A percentile compares a stretch with the other conserved stretches of the same genome.
phyloP scores from a whole-genome alignment of 2,888 invertebrate genomes.

The Hydrotaea cyrtoneurina region DNA sequence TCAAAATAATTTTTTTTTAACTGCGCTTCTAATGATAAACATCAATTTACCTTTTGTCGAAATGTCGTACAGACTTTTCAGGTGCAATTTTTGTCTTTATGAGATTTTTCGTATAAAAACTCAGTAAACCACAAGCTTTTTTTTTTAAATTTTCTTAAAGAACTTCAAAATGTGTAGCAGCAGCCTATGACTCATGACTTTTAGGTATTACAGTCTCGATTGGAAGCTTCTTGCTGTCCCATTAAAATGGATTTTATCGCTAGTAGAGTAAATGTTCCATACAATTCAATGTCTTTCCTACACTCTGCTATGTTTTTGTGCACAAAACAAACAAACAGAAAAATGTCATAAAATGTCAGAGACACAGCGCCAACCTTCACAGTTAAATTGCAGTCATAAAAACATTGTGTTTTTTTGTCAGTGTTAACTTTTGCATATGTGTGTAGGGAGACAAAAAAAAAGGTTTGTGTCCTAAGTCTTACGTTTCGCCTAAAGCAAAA shows the following conservation, averaged over 20 bases:
- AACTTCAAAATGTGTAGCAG: too few species aligned
- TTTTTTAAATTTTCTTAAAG: too few species aligned
- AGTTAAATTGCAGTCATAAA: slow-evolving; percentile 30
- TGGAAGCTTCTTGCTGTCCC: not conserved
- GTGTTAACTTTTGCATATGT: not conserved
- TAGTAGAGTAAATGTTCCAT: slow-evolving; percentile 10
- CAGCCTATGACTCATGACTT: too few species aligned
- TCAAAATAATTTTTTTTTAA: too few species aligned
- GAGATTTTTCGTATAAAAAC: too few species aligned
- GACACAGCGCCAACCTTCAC: not conserved
- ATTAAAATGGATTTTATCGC: not conserved
- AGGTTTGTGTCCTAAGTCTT: slow-evolving; percentile 26
- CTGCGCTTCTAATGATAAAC: too few species aligned
- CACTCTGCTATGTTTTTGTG: too few species aligned
- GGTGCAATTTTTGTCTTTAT: too few species aligned
- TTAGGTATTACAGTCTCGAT: not conserved
- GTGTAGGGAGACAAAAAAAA: not conserved
- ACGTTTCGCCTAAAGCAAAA: not conserved
- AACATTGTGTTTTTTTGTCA: too few species aligned
- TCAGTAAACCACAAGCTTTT: too few species aligned
- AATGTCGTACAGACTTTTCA: too few species aligned
- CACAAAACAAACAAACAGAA: slow-evolving; percentile 3
- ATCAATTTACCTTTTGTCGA: too few species aligned
- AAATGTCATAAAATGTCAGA: slow-evolving; percentile 17
- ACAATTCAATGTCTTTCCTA: slow-evolving; percentile 27